phyloP scores from a whole-genome alignment of 1,140 invertebrate genomes.

The Drosophila seguyi region DNA sequence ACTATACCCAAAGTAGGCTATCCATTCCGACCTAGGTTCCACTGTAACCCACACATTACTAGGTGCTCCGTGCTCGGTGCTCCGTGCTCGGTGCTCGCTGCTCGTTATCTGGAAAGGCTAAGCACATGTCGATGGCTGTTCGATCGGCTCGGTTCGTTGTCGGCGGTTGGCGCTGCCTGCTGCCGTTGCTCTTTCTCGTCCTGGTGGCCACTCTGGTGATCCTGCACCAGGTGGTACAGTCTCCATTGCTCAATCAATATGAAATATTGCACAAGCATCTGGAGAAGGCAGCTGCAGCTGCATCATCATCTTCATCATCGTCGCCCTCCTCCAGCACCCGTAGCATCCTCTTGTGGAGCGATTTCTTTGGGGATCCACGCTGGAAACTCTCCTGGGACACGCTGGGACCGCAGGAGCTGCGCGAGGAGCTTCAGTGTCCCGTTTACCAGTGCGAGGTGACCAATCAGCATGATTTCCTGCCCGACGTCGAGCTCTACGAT shows the following conservation, averaged over 20 bases:
- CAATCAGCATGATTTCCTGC: slow-evolving; percentile 63
- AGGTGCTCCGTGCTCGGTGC: neutral
- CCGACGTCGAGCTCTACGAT: slow-evolving; percentile 77
- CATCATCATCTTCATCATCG: neutral
- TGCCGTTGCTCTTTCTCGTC: slow-evolving; percentile 26
- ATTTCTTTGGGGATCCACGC: slow-evolving; percentile 69
- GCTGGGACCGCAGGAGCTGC: slow-evolving; percentile 60
- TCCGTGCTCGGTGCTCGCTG: neutral
- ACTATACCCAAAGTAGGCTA: no score
- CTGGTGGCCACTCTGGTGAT: slow-evolving; percentile 20
- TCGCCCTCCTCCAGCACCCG: slow-evolving; percentile 17
- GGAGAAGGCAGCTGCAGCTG: neutral
- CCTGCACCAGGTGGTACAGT: slow-evolving; percentile 43
- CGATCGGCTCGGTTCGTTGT: slow-evolving; percentile 39
- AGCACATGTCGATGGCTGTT: slow-evolving; percentile 59
- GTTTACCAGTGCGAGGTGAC: slow-evolving; percentile 71
- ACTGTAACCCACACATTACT: no score
- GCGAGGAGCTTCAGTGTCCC: slow-evolving; percentile 58
- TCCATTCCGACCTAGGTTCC: no score
- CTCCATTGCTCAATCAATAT: slow-evolving; percentile 70
- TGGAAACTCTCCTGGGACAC: slow-evolving; percentile 70
- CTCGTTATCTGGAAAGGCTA: slow-evolving; percentile 12
- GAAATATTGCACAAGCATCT: slow-evolving; percentile 57
- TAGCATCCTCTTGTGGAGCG: slow-evolving; percentile 72
- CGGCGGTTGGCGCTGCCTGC: slow-evolving; percentile 8